Evolutionary conservation across 1,140 invertebrate species (phyloP), one percentile per base, ranked within the genome.

Genomic region (Cheumatopsyche charites): DNA sequence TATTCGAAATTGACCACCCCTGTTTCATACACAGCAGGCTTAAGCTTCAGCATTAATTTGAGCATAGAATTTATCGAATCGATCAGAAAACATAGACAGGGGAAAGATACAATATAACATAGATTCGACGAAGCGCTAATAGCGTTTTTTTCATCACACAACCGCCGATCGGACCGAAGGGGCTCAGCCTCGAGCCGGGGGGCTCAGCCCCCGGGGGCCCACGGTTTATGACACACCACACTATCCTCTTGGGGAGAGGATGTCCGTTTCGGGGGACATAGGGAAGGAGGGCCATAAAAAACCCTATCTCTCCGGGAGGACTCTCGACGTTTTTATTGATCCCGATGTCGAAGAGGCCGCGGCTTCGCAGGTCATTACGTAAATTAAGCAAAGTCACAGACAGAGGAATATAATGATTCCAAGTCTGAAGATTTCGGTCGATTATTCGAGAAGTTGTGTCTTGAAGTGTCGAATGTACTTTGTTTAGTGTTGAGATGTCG

Each of bases 301-400:
- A 62, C 63, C 65, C 63, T 65, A 72, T 67, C 71, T 68, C 45
- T 67, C 71, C 29, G 23, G 9, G 52, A 58, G 71, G 55, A 42
- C 62, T 68, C 65, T 67, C 66, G 67, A 72, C 47, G 58, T 72
- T 72, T 36, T 67, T 72, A 72, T 72, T 67, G 65, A 68, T 68
- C 63, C 63, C 21, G 62, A n/a, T 19, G 45, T 68, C 45, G 5
- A 6, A 68, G 66, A 47, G 66, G 47, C 25, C 49, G 23, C 47
- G 42, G 66, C 66, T 68, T 68, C 55, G 66, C 66, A 68, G 66
- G 47, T 68, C 49, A 68, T 68, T 68, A 55, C 66, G 47, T 68
- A 68, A 68, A 68, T 68, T 68, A 68, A 68, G 47, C 36, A 55
- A 68, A 68, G 66, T 55, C 66, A 15, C 25, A n/a, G 23, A 21